Conservation (phyloP, 2,797 vertebrate genomes). For the Pachyuromys duprasi region DNA sequence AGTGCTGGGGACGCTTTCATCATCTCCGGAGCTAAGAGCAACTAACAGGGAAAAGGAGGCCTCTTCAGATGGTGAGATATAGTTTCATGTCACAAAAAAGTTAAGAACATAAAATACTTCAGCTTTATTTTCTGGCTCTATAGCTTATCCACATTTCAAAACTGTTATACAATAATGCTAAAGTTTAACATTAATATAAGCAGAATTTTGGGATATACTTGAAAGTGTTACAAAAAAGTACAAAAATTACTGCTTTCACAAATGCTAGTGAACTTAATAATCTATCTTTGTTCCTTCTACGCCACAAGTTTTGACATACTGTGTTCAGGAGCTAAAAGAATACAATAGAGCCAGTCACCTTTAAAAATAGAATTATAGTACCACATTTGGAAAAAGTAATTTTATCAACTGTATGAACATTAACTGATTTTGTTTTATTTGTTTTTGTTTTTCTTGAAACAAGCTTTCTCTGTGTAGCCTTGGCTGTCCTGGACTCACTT, state of each 20-base stretch:
- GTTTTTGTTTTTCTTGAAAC: too few relatives aligned
- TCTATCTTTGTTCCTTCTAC: conserved; percentile 13
- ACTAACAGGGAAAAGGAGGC: conserved; percentile 85
- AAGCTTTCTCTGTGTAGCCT: too few relatives aligned
- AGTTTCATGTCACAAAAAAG: conserved; percentile 24
- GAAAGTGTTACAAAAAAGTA: background rate
- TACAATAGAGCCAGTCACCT: background rate
- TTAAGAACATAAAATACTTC: conserved; percentile 24
- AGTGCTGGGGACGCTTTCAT: conserved; percentile 96
- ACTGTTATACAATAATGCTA: background rate
- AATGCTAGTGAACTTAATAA: background rate
- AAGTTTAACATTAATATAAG: conserved; percentile 47
- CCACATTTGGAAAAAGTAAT: background rate
- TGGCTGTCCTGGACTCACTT: too few relatives aligned
- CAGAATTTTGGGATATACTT: background rate
- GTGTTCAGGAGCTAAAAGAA: background rate
- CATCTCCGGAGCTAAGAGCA: conserved; percentile 96
- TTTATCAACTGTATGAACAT: conserved; percentile 38
- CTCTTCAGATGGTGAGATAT: background rate
- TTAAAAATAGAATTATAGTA: background rate
- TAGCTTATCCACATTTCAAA: conserved; percentile 23
- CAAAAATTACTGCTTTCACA: conserved; percentile 15
- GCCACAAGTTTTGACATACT: background rate
- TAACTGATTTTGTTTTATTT: background rate
- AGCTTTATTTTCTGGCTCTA: conserved; percentile 48